Base-by-base conservation (phyloP, 1,140 invertebrate species). In the Bombus superbus region DNA sequence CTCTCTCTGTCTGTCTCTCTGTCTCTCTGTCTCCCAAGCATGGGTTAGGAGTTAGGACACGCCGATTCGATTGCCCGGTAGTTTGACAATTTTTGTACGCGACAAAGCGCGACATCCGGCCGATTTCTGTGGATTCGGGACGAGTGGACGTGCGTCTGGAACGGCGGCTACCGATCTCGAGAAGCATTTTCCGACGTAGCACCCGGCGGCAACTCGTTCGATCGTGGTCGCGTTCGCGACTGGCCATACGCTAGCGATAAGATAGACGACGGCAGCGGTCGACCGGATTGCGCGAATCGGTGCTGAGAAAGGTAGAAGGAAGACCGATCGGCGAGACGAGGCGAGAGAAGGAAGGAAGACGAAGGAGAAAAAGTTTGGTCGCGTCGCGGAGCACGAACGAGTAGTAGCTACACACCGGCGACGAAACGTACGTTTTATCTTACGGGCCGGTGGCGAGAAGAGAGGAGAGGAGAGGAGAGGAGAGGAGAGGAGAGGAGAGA, bases 61-160 rank as follows among this genome's bases (percentile, higher is more conserved):
- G 35, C 11, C 66, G 75, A 79, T 79, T 79, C 66, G 57, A 79
- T 84, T 53, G 40, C 15, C 47, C 57, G 57, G 9, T 25, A 8
- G 66, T 79, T 77, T 9, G 28, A 77, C 25, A 68, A 32, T 53
- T 69, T 62, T 78, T 53, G 44, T 15, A 11, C 35, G 4, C 44
- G 44, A 35, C 15, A 11, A 22, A 35, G 59, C 40, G 25, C 72
- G 11, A 9, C 5, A 35, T 0, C 18, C 47, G 28, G 5, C 35
- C 66, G 66, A 68, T 38, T 18, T 32, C 18, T 15, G 13, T 18
- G 1, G 64, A 66, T 15, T 35, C 15, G n/a, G n/a, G 2, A 18
- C 64, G 47, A 22, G 18, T 2, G 18, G 5, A 53, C 47, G 47
- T 0, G 47, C 0, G 18, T 53, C 47, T 53, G 18, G 47, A 0